These are phyloP conservation scores for Cenopis cana DNA, from an alignment of 2,888 invertebrate species.

Conservation along the genomic window DNA sequence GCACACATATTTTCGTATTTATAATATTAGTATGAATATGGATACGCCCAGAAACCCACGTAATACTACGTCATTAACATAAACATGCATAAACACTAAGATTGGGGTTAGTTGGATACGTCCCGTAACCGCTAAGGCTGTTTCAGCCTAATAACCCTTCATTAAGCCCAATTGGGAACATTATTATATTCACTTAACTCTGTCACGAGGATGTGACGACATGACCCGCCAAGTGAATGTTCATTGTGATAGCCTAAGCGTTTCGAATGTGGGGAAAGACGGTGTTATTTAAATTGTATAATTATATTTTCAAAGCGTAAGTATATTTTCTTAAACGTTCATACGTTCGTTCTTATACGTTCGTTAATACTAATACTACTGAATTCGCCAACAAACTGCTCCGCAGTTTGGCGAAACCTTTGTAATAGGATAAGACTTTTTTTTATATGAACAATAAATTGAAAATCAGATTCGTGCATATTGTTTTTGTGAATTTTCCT, in stretches of 20 bases:
- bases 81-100: conserved; percentile 40
- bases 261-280: conserved; percentile 23
- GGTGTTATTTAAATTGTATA: conserved; percentile 1
- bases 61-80: conserved; percentile 25
- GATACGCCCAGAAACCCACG: conserved; percentile 1
- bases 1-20: no score
- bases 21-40: no score
- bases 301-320: no score
- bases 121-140: conserved; percentile 38
- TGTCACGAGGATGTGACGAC: conserved; percentile 42
- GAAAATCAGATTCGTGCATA: no score
- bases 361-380: no score
- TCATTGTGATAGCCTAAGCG: conserved; percentile 33
- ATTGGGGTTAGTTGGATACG: conserved; percentile 35
- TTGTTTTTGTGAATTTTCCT: no score
- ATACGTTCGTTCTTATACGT: no score
- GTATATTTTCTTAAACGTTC: no score
- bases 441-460: no score
- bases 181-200: conserved; percentile 44
- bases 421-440: no score
- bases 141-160: conserved; percentile 35
- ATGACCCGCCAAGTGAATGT: conserved; percentile 38
- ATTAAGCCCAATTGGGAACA: conserved; percentile 42
- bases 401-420: no score
- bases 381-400: no score